A percentile compares a stretch with the other conserved stretches of the same genome.
Conservation (phyloP, 2,113 vertebrate genomes). For the Setophaga kirtlandii region DNA sequence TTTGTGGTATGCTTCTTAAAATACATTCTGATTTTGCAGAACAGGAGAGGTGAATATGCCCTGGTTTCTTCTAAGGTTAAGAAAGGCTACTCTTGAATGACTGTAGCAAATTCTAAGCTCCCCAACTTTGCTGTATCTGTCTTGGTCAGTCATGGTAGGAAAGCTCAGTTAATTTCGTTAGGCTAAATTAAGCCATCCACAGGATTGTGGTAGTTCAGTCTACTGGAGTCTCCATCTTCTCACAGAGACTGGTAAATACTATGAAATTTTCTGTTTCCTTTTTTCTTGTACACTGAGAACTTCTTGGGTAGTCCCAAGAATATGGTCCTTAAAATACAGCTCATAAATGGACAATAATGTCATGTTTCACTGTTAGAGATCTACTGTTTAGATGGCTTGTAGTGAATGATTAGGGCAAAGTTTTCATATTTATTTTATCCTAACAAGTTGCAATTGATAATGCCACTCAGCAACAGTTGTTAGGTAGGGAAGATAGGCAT, state of each 20-base stretch:
- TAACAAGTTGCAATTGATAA: conserved; percentile 64
- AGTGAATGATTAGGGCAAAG: not conserved
- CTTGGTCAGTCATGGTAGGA: not conserved
- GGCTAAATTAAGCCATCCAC: not conserved
- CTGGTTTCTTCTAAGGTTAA: not conserved
- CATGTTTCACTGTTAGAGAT: not conserved
- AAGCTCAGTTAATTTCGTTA: not conserved
- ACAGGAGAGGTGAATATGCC: not conserved
- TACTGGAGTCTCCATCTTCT: not conserved
- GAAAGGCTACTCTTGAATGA: not conserved
- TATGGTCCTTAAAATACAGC: not conserved
- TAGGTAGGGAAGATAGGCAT: conserved; percentile 58
- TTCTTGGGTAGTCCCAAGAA: not conserved
- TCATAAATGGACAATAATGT: not conserved
- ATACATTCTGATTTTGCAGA: not conserved
- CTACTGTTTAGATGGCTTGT: not conserved
- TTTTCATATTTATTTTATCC: conserved; percentile 26
- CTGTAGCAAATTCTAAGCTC: not conserved
- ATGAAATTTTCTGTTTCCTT: not conserved
- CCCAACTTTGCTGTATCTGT: not conserved
- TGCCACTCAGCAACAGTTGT: conserved; percentile 74
- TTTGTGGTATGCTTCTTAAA: not conserved
- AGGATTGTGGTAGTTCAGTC: not conserved
- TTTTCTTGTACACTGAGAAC: not conserved
- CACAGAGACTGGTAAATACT: not conserved